phyloP scores from a whole-genome alignment of 2,797 vertebrate species.

The Spondyliosoma cantharus region DNA sequence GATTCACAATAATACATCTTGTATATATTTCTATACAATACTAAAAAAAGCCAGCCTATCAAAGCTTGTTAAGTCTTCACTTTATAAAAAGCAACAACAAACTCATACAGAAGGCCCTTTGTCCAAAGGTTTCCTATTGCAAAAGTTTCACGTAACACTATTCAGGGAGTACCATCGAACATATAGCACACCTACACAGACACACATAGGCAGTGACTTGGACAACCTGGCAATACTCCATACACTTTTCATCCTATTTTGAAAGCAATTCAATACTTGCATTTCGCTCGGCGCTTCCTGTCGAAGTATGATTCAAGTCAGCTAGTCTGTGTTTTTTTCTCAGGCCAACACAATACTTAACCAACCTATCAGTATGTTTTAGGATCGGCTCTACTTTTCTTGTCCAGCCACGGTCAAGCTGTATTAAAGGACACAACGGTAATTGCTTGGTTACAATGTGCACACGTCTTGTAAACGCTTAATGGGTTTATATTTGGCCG shows the following conservation, averaged over 20 bases:
- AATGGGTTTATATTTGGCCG: constrained; percentile 33
- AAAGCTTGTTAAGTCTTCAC: constrained; percentile 75
- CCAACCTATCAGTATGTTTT: constrained; percentile 29
- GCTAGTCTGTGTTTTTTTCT: constrained; percentile 36
- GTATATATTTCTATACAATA: constrained; percentile 80
- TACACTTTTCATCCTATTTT: constrained; percentile 40
- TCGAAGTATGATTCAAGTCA: constrained; percentile 60
- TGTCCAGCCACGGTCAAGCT: constrained; percentile 44
- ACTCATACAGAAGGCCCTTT: constrained; percentile 77
- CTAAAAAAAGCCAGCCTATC: constrained; percentile 76
- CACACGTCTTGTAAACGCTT: constrained; percentile 23
- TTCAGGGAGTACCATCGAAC: constrained; percentile 80
- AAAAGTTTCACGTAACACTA: constrained; percentile 76
- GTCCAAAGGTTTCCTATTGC: constrained; percentile 79
- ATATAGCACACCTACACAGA: constrained; percentile 75
- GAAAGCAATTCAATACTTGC: constrained; percentile 53
- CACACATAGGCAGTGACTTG: constrained; percentile 76
- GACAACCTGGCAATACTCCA: constrained; percentile 66
- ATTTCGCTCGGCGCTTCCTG: constrained; percentile 22
- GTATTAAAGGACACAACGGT: constrained; percentile 52
- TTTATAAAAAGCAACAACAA: constrained; percentile 79
- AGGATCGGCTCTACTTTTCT: constrained; percentile 24
- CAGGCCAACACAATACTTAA: constrained; percentile 33
- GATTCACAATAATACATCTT: constrained; percentile 78
- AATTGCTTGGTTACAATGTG: constrained; percentile 47